phyloP scores from a whole-genome alignment of 2,797 vertebrate genomes.

The Chaetophractus vellerosus region DNA sequence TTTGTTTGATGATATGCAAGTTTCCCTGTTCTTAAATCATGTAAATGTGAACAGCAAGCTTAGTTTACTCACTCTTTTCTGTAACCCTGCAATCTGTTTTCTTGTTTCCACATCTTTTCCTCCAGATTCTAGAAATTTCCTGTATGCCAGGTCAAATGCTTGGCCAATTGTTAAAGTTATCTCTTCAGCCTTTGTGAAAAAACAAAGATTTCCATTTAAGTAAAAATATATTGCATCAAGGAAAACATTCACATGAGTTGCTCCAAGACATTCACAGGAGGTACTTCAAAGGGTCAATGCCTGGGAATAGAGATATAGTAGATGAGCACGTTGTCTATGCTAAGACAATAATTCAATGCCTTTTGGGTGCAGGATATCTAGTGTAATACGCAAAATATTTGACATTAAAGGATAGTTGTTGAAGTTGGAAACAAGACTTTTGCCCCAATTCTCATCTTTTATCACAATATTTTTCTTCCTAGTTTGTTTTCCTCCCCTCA shows the following conservation, averaged over 20 bases:
- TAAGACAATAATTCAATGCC: neutral
- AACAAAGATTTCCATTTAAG: constrained; percentile 80
- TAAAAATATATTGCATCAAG: constrained; percentile 18
- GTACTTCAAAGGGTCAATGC: neutral
- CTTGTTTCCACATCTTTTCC: constrained; percentile 99
- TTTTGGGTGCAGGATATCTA: neutral
- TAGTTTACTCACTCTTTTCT: constrained; percentile 95
- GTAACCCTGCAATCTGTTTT: constrained; percentile 97
- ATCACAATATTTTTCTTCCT: neutral
- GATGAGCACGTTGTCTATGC: neutral
- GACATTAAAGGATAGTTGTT: constrained; percentile 11
- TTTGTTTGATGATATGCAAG: constrained; percentile 71
- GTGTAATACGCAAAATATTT: neutral
- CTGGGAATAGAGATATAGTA: neutral
- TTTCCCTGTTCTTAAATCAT: constrained; percentile 64
- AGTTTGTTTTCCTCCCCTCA: neutral
- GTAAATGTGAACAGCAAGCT: constrained; percentile 8
- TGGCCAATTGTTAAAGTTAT: constrained; percentile 99
- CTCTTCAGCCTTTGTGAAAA: constrained; percentile 95
- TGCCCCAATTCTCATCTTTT: neutral
- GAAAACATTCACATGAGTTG: neutral
- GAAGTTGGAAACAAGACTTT: neutral
- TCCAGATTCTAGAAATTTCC: constrained; percentile 99
- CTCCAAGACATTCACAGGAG: neutral
- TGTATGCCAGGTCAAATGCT: constrained; percentile 99